phyloP scores from a whole-genome alignment of 2,113 vertebrate species.

The Gadus macrocephalus region DNA sequence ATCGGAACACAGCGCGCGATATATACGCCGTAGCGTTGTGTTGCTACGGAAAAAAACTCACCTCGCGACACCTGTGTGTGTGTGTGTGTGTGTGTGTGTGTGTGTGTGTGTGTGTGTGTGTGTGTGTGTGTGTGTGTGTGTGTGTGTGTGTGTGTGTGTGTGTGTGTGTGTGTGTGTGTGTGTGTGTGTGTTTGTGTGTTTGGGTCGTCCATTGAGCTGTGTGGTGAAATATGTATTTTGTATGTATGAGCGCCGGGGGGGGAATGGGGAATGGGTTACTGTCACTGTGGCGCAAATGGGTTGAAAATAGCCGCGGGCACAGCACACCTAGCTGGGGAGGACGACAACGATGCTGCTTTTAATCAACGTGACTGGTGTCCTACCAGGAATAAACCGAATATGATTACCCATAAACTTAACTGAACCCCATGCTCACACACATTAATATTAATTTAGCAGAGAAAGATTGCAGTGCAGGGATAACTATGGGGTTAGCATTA shows the following conservation, averaged over 20 bases:
- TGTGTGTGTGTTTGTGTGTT: slow-evolving; percentile 22
- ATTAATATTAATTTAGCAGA: slow-evolving; percentile 79
- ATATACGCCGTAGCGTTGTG: slow-evolving; percentile 33
- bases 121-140: slow-evolving; percentile 20
- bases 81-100: slow-evolving; percentile 22
- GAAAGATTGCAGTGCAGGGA: slow-evolving; percentile 57
- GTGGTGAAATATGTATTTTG: slow-evolving; percentile 20
- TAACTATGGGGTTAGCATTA: slow-evolving; percentile 71
- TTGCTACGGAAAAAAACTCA: slow-evolving; percentile 21
- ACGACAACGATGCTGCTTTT: slow-evolving; percentile 58
- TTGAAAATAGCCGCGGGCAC: slow-evolving; percentile 61
- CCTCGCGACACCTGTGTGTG: slow-evolving; percentile 26
- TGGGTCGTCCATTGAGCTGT: slow-evolving; percentile 15
- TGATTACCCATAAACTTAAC: slow-evolving; percentile 80
- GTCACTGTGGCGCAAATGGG: slow-evolving; percentile 41
- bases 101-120: slow-evolving; percentile 24
- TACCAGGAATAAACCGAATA: slow-evolving; percentile 78
- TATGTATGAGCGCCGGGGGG: not conserved
- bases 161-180: slow-evolving; percentile 24
- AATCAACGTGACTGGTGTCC: slow-evolving; percentile 74
- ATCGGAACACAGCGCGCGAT: slow-evolving; percentile 40
- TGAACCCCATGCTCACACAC: slow-evolving; percentile 66
- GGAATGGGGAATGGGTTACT: slow-evolving; percentile 1
- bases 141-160: slow-evolving; percentile 25
- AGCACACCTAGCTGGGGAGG: slow-evolving; percentile 55